Conservation (phyloP, 2,797 vertebrate species). For the Enteromius paludinosus region DNA sequence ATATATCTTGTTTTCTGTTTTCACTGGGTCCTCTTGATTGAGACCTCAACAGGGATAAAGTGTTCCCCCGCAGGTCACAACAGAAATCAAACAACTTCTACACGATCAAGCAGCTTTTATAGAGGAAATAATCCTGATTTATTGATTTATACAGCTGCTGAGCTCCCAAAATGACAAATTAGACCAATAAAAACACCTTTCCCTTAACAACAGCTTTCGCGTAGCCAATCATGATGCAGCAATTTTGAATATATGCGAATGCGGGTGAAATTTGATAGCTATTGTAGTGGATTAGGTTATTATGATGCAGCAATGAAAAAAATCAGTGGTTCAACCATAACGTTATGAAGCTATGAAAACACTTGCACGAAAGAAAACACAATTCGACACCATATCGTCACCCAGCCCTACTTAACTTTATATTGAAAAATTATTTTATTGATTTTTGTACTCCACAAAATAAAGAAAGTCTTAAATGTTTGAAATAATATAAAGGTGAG, state of each 20-base stretch:
- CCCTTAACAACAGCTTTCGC: not conserved
- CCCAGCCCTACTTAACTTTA: not conserved
- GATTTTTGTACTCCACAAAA: not conserved
- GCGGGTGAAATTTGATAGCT: not conserved
- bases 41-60: slow-evolving; percentile 15
- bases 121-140: not conserved
- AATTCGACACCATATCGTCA: not conserved
- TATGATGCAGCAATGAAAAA: not conserved
- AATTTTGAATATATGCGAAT: not conserved
- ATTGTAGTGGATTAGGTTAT: not conserved
- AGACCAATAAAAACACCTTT: not conserved
- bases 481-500: too few species aligned
- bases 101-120: not conserved
- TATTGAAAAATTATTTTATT: not conserved
- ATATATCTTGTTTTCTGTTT: slow-evolving; percentile 11
- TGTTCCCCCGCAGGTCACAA: not conserved
- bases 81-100: slow-evolving; percentile 2
- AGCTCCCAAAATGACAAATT: not conserved
- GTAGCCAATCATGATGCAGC: not conserved
- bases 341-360: too few species aligned
- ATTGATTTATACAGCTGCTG: not conserved
- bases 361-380: too few species aligned
- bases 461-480: not conserved
- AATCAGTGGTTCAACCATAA: too few species aligned
- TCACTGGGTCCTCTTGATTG: not conserved